A percentile compares a stretch with the other conserved stretches of the same genome.
phyloP scores from a whole-genome alignment of 1,140 invertebrate genomes.

The Calycopis cecrops region DNA sequence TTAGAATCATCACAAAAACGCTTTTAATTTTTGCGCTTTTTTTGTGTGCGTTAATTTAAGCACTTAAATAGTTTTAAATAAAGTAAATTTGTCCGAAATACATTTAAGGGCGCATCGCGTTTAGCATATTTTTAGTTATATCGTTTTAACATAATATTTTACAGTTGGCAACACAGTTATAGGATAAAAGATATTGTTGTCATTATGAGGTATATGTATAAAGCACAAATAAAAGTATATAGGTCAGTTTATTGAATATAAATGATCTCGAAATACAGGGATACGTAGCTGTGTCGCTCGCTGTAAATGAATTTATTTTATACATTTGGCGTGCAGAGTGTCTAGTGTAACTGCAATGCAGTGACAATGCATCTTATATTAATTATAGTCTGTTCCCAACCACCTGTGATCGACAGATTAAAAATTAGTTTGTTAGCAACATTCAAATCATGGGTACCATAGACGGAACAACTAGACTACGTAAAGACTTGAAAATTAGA shows the following conservation, averaged over 20 bases:
- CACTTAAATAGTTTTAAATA: conserved; percentile 1
- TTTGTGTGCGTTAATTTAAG: conserved; percentile 10
- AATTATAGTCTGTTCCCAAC: conserved; percentile 25
- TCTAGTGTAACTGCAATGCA: conserved; percentile 64
- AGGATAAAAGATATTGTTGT: conserved; percentile 7
- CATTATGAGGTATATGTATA: conserved; percentile 9
- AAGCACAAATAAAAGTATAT: conserved; percentile 8
- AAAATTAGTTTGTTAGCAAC: conserved; percentile 11
- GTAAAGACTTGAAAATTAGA: too few species aligned
- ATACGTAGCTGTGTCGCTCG: conserved; percentile 19
- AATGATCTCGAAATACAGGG: conserved; percentile 13
- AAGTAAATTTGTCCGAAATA: conserved; percentile 9
- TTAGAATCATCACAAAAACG: conserved; percentile 3
- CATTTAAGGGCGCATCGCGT: not conserved
- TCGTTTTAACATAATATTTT: conserved; percentile 11
- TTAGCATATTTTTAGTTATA: conserved; percentile 20
- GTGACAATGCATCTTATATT: conserved; percentile 52
- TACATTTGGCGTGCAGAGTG: conserved; percentile 26
- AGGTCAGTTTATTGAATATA: conserved; percentile 3
- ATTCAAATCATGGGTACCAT: conserved; percentile 2
- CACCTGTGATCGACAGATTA: conserved; percentile 32
- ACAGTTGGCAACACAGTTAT: conserved; percentile 22
- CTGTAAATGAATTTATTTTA: conserved; percentile 6
- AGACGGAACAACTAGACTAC: not conserved
- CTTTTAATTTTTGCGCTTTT: conserved; percentile 6